Evolutionary conservation across 2,888 invertebrate species (phyloP).

Genomic region (Aricia artaxerxes): DNA sequence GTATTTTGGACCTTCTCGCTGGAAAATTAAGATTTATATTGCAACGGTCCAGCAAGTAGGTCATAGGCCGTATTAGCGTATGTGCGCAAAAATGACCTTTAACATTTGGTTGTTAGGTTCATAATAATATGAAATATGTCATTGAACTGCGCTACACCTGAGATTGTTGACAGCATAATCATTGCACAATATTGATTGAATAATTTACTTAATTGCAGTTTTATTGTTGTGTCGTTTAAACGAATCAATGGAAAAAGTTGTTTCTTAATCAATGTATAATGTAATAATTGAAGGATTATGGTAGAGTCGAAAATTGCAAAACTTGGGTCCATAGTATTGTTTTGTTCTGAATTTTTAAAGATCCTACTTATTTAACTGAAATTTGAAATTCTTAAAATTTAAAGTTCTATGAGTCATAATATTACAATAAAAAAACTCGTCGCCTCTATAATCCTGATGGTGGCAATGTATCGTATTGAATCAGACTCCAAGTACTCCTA

Average conservation of each 20-base stretch:
- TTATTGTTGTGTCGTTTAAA: not conserved
- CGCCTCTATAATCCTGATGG: too few relatives aligned
- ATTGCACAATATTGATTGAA: slow-evolving; percentile 29
- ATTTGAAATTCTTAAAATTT: too few relatives aligned
- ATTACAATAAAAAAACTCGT: too few relatives aligned
- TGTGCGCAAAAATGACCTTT: slow-evolving; percentile 27
- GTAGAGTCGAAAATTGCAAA: not conserved
- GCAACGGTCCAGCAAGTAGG: slow-evolving; percentile 9
- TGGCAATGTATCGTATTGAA: too few relatives aligned
- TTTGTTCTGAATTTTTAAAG: not conserved
- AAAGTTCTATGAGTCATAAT: too few relatives aligned
- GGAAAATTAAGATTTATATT: not conserved
- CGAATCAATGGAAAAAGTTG: not conserved
- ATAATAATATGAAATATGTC: slow-evolving; percentile 4
- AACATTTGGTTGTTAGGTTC: not conserved
- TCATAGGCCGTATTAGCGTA: not conserved
- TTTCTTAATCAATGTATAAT: not conserved
- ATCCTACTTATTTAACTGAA: too few relatives aligned
- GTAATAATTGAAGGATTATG: not conserved
- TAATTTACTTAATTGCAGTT: slow-evolving; percentile 6
- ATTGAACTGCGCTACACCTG: not conserved
- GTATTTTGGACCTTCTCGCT: not conserved
- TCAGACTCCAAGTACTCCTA: too few relatives aligned
- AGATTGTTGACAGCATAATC: not conserved
- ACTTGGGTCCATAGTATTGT: not conserved